A percentile compares a stretch with the other conserved stretches of the same genome.
These are phyloP conservation scores for Diabrotica balteata DNA, from an alignment of 2,888 invertebrate genomes.

Conservation along the genomic window DNA sequence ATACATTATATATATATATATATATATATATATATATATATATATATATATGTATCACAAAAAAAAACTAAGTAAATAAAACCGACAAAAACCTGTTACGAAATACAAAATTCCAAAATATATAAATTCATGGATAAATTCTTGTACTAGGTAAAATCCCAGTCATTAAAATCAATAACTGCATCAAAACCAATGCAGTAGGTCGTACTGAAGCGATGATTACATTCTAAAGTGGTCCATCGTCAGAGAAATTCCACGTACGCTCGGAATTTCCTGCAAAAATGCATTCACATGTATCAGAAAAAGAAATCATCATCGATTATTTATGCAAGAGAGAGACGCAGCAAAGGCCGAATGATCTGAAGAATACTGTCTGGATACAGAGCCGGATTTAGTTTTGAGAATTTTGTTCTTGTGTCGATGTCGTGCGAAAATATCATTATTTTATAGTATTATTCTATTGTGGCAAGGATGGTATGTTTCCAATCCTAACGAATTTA, in stretches of 20 bases:
- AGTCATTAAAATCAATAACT: neutral
- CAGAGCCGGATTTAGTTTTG: neutral
- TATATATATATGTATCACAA: too few species aligned
- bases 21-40: too few species aligned
- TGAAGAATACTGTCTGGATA: neutral
- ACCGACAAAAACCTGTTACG: too few species aligned
- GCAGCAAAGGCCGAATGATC: neutral
- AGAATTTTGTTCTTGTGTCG: too few species aligned
- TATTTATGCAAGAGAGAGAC: neutral
- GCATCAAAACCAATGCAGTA: slow-evolving; percentile 12
- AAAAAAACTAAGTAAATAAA: too few species aligned
- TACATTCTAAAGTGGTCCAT: slow-evolving; percentile 21
- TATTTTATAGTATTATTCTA: too few species aligned
- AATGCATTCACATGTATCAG: slow-evolving; percentile 10
- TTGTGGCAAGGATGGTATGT: too few species aligned
- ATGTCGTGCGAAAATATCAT: too few species aligned
- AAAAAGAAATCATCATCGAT: neutral
- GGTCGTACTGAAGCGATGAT: slow-evolving; percentile 9
- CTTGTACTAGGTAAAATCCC: neutral
- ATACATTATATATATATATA: too few species aligned
- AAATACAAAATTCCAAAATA: too few species aligned
- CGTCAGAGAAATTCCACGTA: slow-evolving; percentile 15
- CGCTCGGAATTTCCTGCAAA: slow-evolving; percentile 24
- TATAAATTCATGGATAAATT: too few species aligned
- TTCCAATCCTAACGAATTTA: too few species aligned